These are phyloP conservation scores for Bombus balteatus DNA, from an alignment of 1,140 invertebrate species.

Conservation along the genomic window DNA sequence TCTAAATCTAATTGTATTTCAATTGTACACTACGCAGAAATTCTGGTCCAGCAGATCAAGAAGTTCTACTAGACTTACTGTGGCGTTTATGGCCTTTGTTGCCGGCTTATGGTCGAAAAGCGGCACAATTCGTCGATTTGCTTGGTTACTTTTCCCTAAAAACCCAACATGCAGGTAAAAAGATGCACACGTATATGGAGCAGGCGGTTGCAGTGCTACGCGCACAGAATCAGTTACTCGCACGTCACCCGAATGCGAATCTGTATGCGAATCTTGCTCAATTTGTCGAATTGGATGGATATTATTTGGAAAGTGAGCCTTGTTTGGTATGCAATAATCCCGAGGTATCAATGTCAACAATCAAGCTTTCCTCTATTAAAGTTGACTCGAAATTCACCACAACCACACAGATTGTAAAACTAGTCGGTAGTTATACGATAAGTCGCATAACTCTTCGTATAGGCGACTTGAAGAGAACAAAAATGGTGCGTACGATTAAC, in stretches of 20 bases:
- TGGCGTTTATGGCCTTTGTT: slow-evolving; percentile 96
- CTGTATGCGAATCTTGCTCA: slow-evolving; percentile 95
- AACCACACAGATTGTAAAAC: slow-evolving; percentile 98
- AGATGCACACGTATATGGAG: slow-evolving; percentile 90
- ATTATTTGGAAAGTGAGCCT: slow-evolving; percentile 97
- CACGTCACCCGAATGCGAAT: slow-evolving; percentile 96
- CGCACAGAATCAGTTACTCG: slow-evolving; percentile 93
- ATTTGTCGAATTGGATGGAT: slow-evolving; percentile 97
- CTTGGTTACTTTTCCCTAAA: slow-evolving; percentile 96
- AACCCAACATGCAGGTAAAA: slow-evolving; percentile 85
- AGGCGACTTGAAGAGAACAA: slow-evolving; percentile 96
- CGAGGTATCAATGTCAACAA: slow-evolving; percentile 94
- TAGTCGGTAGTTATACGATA: slow-evolving; percentile 96
- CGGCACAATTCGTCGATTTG: slow-evolving; percentile 97
- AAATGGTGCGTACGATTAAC: slow-evolving; percentile 98
- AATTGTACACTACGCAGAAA: slow-evolving; percentile 82
- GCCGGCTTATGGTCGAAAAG: slow-evolving; percentile 95
- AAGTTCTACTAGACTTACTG: slow-evolving; percentile 90
- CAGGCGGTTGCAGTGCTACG: slow-evolving; percentile 93
- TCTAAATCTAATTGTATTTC: slow-evolving; percentile 20
- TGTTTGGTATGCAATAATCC: slow-evolving; percentile 99
- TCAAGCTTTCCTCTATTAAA: slow-evolving; percentile 97
- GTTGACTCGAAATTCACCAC: slow-evolving; percentile 98
- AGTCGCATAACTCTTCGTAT: slow-evolving; percentile 96
- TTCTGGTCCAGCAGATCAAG: slow-evolving; percentile 90